Conservation (phyloP, 2,113 vertebrate genomes). For the Phyllostomus discolor region DNA sequence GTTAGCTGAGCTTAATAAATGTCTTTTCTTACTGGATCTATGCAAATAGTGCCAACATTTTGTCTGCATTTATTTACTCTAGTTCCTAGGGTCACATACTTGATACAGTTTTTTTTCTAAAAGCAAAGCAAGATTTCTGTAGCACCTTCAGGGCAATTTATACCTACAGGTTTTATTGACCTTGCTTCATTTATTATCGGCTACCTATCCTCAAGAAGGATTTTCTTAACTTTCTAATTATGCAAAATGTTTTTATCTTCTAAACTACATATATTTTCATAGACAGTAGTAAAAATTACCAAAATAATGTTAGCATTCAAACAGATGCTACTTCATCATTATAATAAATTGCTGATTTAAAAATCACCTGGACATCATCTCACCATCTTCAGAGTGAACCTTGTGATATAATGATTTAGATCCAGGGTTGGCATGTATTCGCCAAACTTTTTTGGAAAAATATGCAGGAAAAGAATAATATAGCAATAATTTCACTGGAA, state of each 20-base stretch:
- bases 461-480: not conserved
- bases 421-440: not conserved
- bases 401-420: not conserved
- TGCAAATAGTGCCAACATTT: not conserved
- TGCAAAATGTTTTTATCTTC: not conserved
- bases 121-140: constrained; percentile 45
- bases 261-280: constrained; percentile 2
- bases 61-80: not conserved
- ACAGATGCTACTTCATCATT: not conserved
- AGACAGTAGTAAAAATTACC: not conserved
- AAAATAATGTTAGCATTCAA: not conserved
- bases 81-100: not conserved
- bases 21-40: not conserved
- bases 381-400: not conserved
- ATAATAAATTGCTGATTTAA: not conserved
- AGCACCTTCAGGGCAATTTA: not conserved
- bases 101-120: not conserved
- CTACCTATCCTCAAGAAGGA: constrained; percentile 19
- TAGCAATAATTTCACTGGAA: constrained; percentile 6
- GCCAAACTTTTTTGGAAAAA: not conserved
- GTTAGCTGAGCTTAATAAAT: not conserved
- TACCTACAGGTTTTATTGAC: not conserved
- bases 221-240: constrained; percentile 20
- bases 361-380: not conserved
- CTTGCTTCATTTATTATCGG: constrained; percentile 39